These are phyloP conservation scores for Drosophila santomea DNA, from an alignment of 1,140 invertebrate species.

Conservation along the genomic window DNA sequence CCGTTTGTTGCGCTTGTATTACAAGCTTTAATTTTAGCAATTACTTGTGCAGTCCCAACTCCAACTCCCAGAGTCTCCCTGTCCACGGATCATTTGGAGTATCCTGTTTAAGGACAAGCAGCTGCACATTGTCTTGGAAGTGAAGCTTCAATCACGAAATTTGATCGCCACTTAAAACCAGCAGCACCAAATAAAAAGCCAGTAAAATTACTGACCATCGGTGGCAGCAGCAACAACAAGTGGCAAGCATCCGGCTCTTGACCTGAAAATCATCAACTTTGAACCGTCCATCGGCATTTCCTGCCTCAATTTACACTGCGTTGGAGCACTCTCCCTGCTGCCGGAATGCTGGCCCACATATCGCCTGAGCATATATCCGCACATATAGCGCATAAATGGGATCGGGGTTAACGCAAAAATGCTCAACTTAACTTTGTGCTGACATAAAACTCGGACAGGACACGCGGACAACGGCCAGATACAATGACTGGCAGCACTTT, in stretches of 20 bases:
- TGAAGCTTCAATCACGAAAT: slow-evolving; percentile 74
- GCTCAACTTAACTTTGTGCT: slow-evolving; percentile 39
- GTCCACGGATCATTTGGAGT: slow-evolving; percentile 14
- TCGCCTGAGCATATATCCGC: slow-evolving; percentile 22
- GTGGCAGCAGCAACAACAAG: slow-evolving; percentile 56
- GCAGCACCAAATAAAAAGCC: slow-evolving; percentile 25
- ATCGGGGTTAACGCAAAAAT: slow-evolving; percentile 64
- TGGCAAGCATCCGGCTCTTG: slow-evolving; percentile 56
- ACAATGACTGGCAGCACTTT: slow-evolving; percentile 77
- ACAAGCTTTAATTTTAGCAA: slow-evolving; percentile 62
- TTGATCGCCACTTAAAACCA: slow-evolving; percentile 74
- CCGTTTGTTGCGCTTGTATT: slow-evolving; percentile 62
- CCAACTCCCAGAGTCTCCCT: background rate
- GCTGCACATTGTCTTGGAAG: slow-evolving; percentile 54
- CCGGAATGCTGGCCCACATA: slow-evolving; percentile 38
- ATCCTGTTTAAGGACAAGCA: slow-evolving; percentile 66
- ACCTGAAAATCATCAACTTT: slow-evolving; percentile 73
- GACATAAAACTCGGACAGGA: slow-evolving; percentile 63
- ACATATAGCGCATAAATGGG: slow-evolving; percentile 9
- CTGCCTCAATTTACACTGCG: slow-evolving; percentile 75
- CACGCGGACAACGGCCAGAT: slow-evolving; percentile 19
- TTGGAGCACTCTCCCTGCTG: slow-evolving; percentile 1
- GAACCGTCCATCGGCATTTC: slow-evolving; percentile 70
- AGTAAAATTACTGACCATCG: slow-evolving; percentile 18
- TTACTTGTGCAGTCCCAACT: slow-evolving; percentile 37